phyloP scores from a whole-genome alignment of 2,797 vertebrate species.

The Holocentrus rufus region DNA sequence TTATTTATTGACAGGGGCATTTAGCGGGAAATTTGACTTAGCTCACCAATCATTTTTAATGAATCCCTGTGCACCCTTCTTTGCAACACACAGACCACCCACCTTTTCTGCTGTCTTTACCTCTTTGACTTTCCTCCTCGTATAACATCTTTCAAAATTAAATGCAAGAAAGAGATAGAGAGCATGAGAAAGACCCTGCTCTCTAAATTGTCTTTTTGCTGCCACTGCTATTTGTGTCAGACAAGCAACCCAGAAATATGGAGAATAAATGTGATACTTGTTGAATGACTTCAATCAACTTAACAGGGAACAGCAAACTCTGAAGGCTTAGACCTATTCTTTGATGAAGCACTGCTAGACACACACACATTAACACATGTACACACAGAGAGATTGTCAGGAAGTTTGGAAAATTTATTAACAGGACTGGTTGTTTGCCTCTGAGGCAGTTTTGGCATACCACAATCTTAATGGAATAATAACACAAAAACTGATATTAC shows the following conservation, averaged over 20 bases:
- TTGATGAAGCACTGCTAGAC: constrained; percentile 37
- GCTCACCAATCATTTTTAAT: constrained; percentile 73
- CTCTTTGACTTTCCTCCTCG: not conserved
- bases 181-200: not conserved
- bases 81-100: not conserved
- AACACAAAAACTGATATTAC: constrained; percentile 27
- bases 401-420: constrained; percentile 45
- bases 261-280: constrained; percentile 27
- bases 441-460: constrained; percentile 29
- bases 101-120: constrained; percentile 4
- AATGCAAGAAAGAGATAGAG: constrained; percentile 21
- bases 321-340: constrained; percentile 31
- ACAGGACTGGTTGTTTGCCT: constrained; percentile 58
- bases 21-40: constrained; percentile 47
- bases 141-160: constrained; percentile 23
- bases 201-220: constrained; percentile 20
- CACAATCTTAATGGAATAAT: constrained; percentile 21
- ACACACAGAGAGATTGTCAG: constrained; percentile 1
- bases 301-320: constrained; percentile 17
- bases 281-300: constrained; percentile 48
- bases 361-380: not conserved
- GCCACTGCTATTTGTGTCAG: constrained; percentile 15
- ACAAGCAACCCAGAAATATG: constrained; percentile 5
- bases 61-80: constrained; percentile 48
- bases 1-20: constrained; percentile 42